Evolutionary conservation across 2,797 vertebrate genomes (phyloP), one percentile per base, ranked within the genome.

Genomic region (Clarias fuscus): DNA sequence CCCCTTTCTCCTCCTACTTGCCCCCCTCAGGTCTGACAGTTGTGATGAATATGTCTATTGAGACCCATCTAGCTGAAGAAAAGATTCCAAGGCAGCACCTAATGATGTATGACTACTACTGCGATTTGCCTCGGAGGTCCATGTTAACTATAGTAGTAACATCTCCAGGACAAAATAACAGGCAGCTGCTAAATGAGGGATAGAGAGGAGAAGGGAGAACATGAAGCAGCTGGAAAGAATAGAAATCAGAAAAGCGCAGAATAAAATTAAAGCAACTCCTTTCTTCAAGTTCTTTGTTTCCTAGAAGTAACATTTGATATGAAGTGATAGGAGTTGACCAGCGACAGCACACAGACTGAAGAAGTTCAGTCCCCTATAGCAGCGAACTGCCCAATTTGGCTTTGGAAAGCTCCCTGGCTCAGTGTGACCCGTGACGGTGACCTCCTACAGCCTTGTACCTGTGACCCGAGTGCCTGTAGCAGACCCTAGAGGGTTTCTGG

Each of bases 1-100:
- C 83, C 86, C 86, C 83, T 86, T 86, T 87, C 75, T 86, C 87
- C 85, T 87, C 80, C 85, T 83, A 87, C 90, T 87, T 76, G 67
- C 58, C 84, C 79, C 83, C 10, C 90, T 89, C 87, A 91, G 91
- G 93, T 91, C 91, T 92, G 94, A 93, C 91, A 89, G 87, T 89
- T 91, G 89, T 93, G 92, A 93, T 92, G 92, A 93, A 94, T 93
- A 93, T 92, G 93, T 92, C 93, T 93, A 93, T 84, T 82, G 93
- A 91, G 93, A 93, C 91, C 90, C 86, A 88, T 93, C 91, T 92
- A 92, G 90, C 91, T 93, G 93, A 90, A 92, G 92, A 89, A 89
- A 89, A 90, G 91, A 92, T 93, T 93, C 91, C 89, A 93, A 91
- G 87, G 88, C 89, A 91, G 84, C 90, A 87, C 91, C 91, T 89